These are phyloP conservation scores for Puma concolor DNA, from an alignment of 2,113 vertebrate genomes.

Conservation along the genomic window DNA sequence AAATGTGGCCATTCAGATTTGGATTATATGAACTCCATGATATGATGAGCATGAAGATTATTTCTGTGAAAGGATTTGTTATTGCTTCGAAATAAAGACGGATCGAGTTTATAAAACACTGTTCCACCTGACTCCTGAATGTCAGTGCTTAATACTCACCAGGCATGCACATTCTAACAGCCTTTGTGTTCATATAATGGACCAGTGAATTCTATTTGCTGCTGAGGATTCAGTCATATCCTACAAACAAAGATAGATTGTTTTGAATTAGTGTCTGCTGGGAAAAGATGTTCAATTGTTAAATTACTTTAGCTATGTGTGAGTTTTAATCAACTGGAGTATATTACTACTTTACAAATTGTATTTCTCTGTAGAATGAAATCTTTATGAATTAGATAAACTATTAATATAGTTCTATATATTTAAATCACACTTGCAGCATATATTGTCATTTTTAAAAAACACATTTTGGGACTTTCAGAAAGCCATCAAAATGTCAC, in stretches of 20 bases:
- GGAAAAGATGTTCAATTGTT: conserved; percentile 38
- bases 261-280: conserved; percentile 60
- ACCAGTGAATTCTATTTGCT: conserved; percentile 81
- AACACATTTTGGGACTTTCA: conserved; percentile 11
- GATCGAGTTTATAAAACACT: conserved; percentile 58
- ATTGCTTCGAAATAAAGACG: conserved; percentile 43
- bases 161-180: conserved; percentile 77
- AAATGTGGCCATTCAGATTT: conserved; percentile 3
- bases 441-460: not conserved
- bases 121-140: not conserved
- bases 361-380: conserved; percentile 4
- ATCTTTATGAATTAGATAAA: conserved; percentile 34
- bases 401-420: not conserved
- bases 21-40: not conserved
- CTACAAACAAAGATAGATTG: conserved; percentile 79
- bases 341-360: conserved; percentile 32
- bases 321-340: conserved; percentile 56
- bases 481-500: conserved; percentile 42
- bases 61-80: conserved; percentile 60
- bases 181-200: conserved; percentile 83
- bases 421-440: not conserved
- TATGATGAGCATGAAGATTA: not conserved
- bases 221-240: conserved; percentile 78
- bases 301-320: conserved; percentile 31
- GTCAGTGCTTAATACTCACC: not conserved